A percentile compares a stretch with the other conserved stretches of the same genome.
These are phyloP conservation scores for Percopsis transmontana DNA, from an alignment of 2,113 vertebrate species.

Conservation along the genomic window DNA sequence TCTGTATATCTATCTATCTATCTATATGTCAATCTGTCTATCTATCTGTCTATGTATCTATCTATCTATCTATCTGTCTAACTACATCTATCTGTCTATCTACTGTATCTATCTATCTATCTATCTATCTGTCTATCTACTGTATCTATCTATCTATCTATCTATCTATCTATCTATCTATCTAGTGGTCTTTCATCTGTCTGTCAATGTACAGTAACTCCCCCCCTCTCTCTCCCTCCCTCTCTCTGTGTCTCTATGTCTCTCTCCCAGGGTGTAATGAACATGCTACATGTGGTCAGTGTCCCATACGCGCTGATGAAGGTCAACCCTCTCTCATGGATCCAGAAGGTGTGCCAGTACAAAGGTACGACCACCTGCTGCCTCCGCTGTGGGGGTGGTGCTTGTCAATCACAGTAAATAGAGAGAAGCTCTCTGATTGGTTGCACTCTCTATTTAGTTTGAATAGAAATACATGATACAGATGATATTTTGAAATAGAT, in stretches of 20 bases:
- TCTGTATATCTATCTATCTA: background rate
- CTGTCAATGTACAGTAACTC: background rate
- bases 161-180: background rate
- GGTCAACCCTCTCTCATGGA: constrained; percentile 80
- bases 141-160: background rate
- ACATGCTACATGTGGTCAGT: constrained; percentile 79
- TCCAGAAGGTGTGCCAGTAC: constrained; percentile 76
- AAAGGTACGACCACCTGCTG: constrained; percentile 66
- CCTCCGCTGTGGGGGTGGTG: constrained; percentile 17
- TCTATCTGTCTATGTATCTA: background rate
- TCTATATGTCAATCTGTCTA: background rate
- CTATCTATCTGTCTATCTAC: background rate
- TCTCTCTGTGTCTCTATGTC: constrained; percentile 4
- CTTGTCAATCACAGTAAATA: constrained; percentile 76
- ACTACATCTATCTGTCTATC: background rate
- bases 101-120: background rate
- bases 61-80: background rate
- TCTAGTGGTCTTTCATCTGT: background rate
- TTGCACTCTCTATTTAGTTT: background rate
- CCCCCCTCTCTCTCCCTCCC: background rate
- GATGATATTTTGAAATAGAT: too few relatives aligned
- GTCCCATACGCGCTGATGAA: constrained; percentile 81
- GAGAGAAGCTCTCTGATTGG: background rate
- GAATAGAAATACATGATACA: background rate
- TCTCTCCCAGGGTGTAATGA: constrained; percentile 72